These are phyloP conservation scores for Manis pentadactyla DNA, from an alignment of 2,797 vertebrate species.

Conservation along the genomic window DNA sequence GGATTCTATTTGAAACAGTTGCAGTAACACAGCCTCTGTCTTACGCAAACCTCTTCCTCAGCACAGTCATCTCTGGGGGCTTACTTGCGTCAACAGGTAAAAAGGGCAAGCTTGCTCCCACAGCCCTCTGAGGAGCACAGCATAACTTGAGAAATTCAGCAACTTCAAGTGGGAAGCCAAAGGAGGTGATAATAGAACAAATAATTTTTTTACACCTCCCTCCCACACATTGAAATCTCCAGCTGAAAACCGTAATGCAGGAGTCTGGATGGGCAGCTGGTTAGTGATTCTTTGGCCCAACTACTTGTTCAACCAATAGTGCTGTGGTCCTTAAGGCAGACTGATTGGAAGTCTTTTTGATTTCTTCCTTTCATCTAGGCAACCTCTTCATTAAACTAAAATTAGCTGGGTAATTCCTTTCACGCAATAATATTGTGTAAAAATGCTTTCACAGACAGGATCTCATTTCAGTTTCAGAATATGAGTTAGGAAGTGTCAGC, in stretches of 20 bases:
- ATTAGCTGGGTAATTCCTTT: conserved; percentile 37
- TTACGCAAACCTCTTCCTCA: conserved; percentile 34
- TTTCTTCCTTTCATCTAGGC: background rate
- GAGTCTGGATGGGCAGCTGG: conserved; percentile 1
- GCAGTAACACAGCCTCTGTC: conserved; percentile 19
- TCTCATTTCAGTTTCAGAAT: background rate
- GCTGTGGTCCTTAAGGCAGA: background rate
- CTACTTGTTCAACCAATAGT: background rate
- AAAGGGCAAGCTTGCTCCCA: conserved; percentile 53
- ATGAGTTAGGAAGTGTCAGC: background rate
- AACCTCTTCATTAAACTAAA: conserved; percentile 36
- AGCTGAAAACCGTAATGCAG: conserved; percentile 25
- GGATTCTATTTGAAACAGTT: conserved; percentile 60
- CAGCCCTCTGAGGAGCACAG: background rate
- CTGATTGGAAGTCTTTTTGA: background rate
- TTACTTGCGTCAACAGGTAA: conserved; percentile 73
- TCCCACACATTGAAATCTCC: conserved; percentile 67
- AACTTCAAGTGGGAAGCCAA: conserved; percentile 68
- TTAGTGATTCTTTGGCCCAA: conserved; percentile 45
- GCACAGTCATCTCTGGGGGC: conserved; percentile 62
- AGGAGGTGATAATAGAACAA: conserved; percentile 78
- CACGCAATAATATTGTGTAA: background rate
- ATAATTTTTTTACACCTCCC: conserved; percentile 77
- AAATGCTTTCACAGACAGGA: conserved; percentile 37
- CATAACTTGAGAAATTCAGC: conserved; percentile 51